Evolutionary conservation across 1,140 invertebrate species (phyloP).

Genomic region (Diplogasteroides magnus): DNA sequence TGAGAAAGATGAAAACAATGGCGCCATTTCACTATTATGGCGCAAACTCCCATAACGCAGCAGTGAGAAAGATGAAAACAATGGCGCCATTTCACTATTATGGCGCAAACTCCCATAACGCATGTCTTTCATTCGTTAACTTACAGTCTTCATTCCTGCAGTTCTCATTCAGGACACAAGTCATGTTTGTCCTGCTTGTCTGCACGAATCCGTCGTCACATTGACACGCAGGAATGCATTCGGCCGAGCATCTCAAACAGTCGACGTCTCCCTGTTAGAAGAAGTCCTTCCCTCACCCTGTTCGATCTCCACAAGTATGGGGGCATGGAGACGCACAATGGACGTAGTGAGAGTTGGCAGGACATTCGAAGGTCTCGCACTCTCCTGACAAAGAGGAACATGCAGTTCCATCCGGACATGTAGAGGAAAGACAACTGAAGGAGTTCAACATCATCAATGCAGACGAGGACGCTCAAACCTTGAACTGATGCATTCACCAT

Average conservation of each 20-base stretch:
- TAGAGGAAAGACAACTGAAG: neutral
- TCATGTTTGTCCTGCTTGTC: conserved; percentile 7
- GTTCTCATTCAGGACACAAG: conserved; percentile 1
- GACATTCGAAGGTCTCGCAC: neutral
- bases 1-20: no score
- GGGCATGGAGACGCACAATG: conserved; percentile 9
- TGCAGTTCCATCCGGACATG: neutral
- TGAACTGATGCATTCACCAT: neutral
- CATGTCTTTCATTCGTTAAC: no score
- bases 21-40: no score
- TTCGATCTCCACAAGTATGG: neutral
- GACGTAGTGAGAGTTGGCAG: neutral
- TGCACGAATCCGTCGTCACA: conserved; percentile 10
- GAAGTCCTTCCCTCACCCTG: neutral
- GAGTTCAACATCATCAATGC: neutral
- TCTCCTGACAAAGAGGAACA: neutral
- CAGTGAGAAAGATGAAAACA: no score
- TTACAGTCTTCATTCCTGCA: neutral
- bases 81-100: no score
- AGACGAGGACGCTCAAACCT: neutral
- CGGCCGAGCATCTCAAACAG: neutral
- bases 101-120: no score
- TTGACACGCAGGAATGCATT: conserved; percentile 12
- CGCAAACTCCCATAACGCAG: no score
- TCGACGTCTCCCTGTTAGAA: neutral